These are phyloP conservation scores for Ianthella basta DNA, from an alignment of 37 sponge, comb jelly and placozoan genomes.

Conservation along the genomic window DNA sequence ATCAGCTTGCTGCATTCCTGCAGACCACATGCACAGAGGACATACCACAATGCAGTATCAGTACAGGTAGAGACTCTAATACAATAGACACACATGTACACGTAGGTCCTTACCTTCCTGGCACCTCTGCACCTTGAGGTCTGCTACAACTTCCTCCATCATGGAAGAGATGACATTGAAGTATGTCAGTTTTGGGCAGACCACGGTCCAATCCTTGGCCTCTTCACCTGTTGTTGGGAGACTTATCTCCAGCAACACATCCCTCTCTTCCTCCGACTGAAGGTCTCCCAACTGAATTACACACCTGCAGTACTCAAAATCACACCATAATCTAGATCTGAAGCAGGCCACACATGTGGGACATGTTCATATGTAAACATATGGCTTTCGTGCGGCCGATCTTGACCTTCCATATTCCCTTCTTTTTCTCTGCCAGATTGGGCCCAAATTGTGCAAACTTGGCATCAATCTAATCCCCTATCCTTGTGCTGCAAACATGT, in stretches of 20 bases:
- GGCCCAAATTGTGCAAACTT: no score
- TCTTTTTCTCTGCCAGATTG: no score
- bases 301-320: no score
- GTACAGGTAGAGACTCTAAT: neutral
- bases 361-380: no score
- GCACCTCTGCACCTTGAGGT: constrained; percentile 51
- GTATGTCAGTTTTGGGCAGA: constrained; percentile 68
- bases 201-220: constrained; percentile 13
- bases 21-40: neutral
- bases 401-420: no score
- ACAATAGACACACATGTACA: neutral
- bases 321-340: neutral
- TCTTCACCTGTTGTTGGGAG: constrained; percentile 54
- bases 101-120: constrained; percentile 35
- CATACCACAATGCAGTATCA: no score
- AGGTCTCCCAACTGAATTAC: constrained; percentile 82
- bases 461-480: no score
- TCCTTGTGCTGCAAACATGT: no score
- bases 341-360: no score
- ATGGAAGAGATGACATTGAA: constrained; percentile 84
- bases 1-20: constrained; percentile 38
- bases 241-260: constrained; percentile 75
- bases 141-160: constrained; percentile 53
- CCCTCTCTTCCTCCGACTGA: constrained; percentile 91
- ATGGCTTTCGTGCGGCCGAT: no score